Percentiles rank a stretch among this genome's conserved stretches.
phyloP scores from a whole-genome alignment of 2,888 invertebrate species.

The Heliconius aoede region DNA sequence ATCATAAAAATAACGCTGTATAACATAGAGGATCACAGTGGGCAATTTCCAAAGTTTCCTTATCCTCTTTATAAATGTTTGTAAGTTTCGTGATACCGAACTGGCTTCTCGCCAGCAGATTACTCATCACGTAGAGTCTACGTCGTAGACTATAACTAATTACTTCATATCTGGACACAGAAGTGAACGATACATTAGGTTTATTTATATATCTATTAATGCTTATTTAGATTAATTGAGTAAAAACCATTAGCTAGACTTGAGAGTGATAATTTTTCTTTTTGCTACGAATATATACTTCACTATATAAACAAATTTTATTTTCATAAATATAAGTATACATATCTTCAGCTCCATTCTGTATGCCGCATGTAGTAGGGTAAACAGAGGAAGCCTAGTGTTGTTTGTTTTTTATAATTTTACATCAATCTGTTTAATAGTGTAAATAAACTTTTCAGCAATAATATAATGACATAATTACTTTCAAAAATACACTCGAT shows the following conservation, averaged over 20 bases:
- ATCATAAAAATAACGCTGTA: neutral
- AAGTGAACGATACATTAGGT: conserved; percentile 13
- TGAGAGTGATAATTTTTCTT: neutral
- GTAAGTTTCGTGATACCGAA: conserved; percentile 28
- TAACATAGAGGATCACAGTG: neutral
- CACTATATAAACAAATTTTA: no score
- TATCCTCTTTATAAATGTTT: conserved; percentile 19
- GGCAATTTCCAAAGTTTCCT: conserved; percentile 27
- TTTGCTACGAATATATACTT: no score
- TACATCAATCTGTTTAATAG: no score
- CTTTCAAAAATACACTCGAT: no score
- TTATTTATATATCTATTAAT: conserved; percentile 4
- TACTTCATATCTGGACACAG: conserved; percentile 23
- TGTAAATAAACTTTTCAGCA: no score
- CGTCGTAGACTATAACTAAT: conserved; percentile 28
- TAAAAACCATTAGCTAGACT: neutral
- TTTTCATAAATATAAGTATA: no score
- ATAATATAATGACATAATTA: no score
- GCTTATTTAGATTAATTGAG: neutral
- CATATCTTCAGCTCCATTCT: no score
- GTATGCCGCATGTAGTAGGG: no score
- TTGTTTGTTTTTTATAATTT: no score
- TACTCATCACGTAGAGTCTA: conserved; percentile 15
- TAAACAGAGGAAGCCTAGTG: no score
- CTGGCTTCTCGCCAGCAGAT: conserved; percentile 26